These are phyloP conservation scores for Paratrypauchen microcephalus DNA, from an alignment of 2,797 vertebrate genomes.

Conservation along the genomic window DNA sequence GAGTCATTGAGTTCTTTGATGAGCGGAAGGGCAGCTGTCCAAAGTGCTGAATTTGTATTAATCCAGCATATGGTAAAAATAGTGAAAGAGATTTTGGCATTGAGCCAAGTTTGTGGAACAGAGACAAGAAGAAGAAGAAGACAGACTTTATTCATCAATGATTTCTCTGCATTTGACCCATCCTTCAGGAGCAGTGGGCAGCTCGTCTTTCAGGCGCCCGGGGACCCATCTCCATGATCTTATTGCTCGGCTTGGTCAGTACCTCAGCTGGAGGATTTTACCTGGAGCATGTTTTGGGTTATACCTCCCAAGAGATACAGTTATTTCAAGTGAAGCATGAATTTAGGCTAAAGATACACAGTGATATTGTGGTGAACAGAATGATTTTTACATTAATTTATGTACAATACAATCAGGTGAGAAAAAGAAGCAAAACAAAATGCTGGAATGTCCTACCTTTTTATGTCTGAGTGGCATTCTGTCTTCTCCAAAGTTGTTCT, in stretches of 20 bases:
- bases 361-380: neutral
- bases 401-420: neutral
- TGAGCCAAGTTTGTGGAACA: conserved; percentile 61
- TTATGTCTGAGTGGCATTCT: conserved; percentile 94
- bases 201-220: no score
- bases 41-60: conserved; percentile 80
- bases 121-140: no score
- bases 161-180: no score
- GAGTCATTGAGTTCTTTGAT: conserved; percentile 70
- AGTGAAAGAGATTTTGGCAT: conserved; percentile 64
- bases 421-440: neutral
- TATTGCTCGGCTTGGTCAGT: no score
- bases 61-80: conserved; percentile 78
- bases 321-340: conserved; percentile 5
- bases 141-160: no score
- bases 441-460: conserved; percentile 82
- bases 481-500: conserved; percentile 93
- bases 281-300: no score
- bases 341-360: neutral
- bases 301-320: conserved; percentile 29
- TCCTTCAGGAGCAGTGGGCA: no score
- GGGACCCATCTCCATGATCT: no score
- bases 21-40: conserved; percentile 78
- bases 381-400: neutral
- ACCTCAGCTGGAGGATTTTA: no score